A percentile compares a stretch with the other conserved stretches of the same genome.
Conservation (phyloP, 92 coral and sea anemone species). For the Paragorgia papillata region DNA sequence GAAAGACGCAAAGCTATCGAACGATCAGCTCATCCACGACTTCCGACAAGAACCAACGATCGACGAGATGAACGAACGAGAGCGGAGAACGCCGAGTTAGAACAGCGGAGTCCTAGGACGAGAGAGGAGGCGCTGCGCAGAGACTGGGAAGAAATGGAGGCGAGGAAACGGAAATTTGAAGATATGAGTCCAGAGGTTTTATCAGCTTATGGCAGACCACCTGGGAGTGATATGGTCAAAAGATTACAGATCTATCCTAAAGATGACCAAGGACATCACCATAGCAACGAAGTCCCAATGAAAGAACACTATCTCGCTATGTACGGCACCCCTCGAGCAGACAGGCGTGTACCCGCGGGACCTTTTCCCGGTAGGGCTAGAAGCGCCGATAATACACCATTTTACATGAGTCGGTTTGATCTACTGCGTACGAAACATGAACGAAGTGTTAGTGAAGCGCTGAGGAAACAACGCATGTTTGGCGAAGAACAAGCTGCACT, state of each 20-base stretch:
- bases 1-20: conserved; percentile 18
- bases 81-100: conserved; percentile 67
- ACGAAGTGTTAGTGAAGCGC: conserved; percentile 8
- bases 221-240: background rate
- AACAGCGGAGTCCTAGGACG: conserved; percentile 38
- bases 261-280: background rate
- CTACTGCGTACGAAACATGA: background rate
- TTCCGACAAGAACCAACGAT: conserved; percentile 69
- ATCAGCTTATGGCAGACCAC: background rate
- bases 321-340: conserved; percentile 15
- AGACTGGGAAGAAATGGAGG: conserved; percentile 19
- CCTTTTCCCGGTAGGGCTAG: conserved; percentile 31
- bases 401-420: conserved; percentile 32
- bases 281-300: background rate
- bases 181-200: conserved; percentile 4
- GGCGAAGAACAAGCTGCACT: background rate
- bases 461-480: conserved; percentile 15
- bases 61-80: conserved; percentile 74
- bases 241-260: background rate
- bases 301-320: conserved; percentile 33
- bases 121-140: conserved; percentile 24
- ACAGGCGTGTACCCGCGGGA: conserved; percentile 1
- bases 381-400: conserved; percentile 28
- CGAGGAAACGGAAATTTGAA: background rate
- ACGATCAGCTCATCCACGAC: conserved; percentile 70